Base-by-base conservation (phyloP, 1,140 invertebrate genomes). In the Drosophila cardini region DNA sequence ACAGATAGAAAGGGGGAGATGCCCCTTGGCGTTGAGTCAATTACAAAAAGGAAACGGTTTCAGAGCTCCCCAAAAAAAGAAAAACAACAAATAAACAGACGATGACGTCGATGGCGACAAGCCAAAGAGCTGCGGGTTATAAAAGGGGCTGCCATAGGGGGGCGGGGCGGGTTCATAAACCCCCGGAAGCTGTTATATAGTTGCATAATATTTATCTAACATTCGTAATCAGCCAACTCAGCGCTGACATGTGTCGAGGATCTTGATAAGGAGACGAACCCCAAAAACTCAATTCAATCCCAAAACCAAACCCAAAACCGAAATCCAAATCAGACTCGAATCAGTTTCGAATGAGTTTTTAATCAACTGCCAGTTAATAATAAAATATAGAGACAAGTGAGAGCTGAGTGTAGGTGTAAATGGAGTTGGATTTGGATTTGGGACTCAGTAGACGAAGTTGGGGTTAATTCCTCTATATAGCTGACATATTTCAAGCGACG, bases 301-400 rank as follows among this genome's bases (percentile, higher is more conserved):
- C 50, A 38, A 65, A 42, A 50, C 8, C 34, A 62, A 69, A 18
- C 15, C 42, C 7, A 80, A 83, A n/a, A n/a, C 75, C 75, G 26
- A 63, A 65, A 58, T 61, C 61, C 45, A 55, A 78, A 69, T 72
- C 82, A 42, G 72, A 38, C 52, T 32, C 46, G 42, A 26, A 26
- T 26, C 21, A 26, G 21, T n/a, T 63, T 71, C 26, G 26, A 75
- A 85, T 79, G 83, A 48, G 76, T 69, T 86, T 86, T 86, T 86
- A 86, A 86, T 86, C 78, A 86, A 87, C 83, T 86, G 76, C 63
- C 83, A 79, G 83, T 79, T 82, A 82, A 78, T 85, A 86, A 86
- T 80, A 67, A 74, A 80, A 80, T 78, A 71, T 78, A 80, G 69
- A 85, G 57, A 72, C 65, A 80, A 74, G 65, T 55, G 46, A 61